Percentiles rank a stretch among this genome's conserved stretches.
Evolutionary conservation across 1,140 invertebrate genomes (phyloP).

Genomic region (Aphelinus certus): DNA sequence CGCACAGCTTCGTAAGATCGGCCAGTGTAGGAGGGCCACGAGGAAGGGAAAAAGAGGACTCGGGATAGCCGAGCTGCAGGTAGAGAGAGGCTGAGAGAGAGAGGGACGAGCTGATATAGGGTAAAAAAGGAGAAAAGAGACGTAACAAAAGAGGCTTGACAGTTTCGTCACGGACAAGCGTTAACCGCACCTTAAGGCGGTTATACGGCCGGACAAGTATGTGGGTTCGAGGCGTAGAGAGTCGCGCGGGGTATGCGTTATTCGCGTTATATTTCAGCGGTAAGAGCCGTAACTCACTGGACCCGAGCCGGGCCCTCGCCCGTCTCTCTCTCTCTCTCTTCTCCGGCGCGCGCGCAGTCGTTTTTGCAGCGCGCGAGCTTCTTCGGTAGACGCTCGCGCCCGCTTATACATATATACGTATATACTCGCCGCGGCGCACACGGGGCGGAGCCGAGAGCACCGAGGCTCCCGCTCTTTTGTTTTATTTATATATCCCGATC

Average conservation of each 20-base stretch:
- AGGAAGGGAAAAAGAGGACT: neutral
- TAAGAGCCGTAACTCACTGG: constrained; percentile 57
- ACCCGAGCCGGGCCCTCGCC: constrained; percentile 28
- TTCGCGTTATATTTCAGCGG: constrained; percentile 60
- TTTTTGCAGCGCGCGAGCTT: constrained; percentile 41
- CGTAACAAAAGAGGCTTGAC: constrained; percentile 26
- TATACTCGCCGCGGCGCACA: too few species aligned
- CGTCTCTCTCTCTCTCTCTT: neutral
- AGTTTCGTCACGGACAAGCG: constrained; percentile 36
- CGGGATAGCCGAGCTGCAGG: too few species aligned
- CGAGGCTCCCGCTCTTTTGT: constrained; percentile 45
- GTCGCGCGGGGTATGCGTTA: constrained; percentile 52
- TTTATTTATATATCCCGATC: constrained; percentile 2
- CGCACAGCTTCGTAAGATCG: neutral
- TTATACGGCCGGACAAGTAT: constrained; percentile 25
- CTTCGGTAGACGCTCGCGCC: constrained; percentile 55
- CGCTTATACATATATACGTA: constrained; percentile 4
- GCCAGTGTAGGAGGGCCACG: constrained; percentile 2
- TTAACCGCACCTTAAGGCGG: constrained; percentile 38
- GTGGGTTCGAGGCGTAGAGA: constrained; percentile 31
- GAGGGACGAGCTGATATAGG: neutral
- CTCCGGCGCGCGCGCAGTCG: neutral
- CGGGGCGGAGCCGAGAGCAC: constrained; percentile 50
- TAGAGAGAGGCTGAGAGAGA: neutral
- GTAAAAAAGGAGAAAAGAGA: neutral